Evolutionary conservation across 2,888 invertebrate genomes (phyloP), one percentile per base, ranked within the genome.

Genomic region (Cryptus viduatorius): DNA sequence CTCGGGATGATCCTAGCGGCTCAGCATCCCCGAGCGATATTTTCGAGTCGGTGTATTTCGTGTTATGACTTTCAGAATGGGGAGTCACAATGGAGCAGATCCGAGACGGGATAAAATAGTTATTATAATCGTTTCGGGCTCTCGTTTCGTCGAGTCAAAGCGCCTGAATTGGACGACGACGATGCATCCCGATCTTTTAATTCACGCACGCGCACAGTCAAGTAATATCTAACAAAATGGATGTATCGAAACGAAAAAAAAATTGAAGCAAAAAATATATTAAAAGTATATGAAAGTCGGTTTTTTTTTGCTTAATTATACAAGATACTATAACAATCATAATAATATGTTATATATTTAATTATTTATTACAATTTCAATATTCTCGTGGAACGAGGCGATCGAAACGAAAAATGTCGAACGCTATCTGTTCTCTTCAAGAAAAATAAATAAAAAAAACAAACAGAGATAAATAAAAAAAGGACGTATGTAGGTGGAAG

Each of bases 41-140:
- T 90, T 90, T 89, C 89, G 90, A 90, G 90, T 89, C 91, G 90
- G 91, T 90, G 90, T 90, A 92, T 90, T 37, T 84, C 91, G 92
- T 93, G 93, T 93, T 93, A 93, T 93, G 93, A 93, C 93, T 93
- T 92, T 93, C 91, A 92, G 92, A 93, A 92, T 92, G 91, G 93
- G 91, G 89, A 92, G 89, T 90, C 91, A 93, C 93, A 93, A 93
- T 93, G 92, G 93, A 88, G 91, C 92, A 93, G 93, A 93, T 93
- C 92, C 90, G 89, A 85, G 90, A 90, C 91, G 90, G 92, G 93
- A 93, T 93, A 93, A 93, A 93, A 93, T 93, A 93, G 93, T 93
- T 93, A 93, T 93, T 93, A 93, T 93, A 93, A 93, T 93, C 92
- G 92, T 93, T 92, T 91, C 91, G 91, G 90, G 89, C 89, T 79